Evolutionary conservation across 2,113 vertebrate species (phyloP).

Genomic region (Thunnus maccoyii): DNA sequence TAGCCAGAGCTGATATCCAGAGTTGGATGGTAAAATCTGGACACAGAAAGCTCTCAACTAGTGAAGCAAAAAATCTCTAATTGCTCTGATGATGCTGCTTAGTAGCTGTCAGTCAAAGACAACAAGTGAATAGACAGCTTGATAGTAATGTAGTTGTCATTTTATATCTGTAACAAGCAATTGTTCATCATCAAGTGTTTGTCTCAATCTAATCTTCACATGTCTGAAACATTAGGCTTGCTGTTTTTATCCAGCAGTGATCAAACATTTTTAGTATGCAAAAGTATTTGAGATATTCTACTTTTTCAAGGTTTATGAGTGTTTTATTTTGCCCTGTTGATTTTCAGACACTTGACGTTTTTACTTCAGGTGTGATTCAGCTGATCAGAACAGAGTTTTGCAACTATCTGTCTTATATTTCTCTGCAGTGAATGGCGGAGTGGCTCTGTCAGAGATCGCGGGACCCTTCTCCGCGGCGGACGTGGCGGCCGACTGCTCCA

Average conservation of each 20-base stretch:
- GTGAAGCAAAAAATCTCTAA: not conserved
- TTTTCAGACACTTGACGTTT: not conserved
- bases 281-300: too few species aligned
- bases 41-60: not conserved
- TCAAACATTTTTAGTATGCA: not conserved
- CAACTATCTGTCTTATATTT: not conserved
- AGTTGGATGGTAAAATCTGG: not conserved
- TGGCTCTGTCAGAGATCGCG: constrained; percentile 89
- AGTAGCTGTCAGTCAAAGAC: not conserved
- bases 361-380: not conserved
- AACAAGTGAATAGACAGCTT: not conserved
- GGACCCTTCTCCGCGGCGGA: constrained; percentile 92
- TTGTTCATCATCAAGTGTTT: too few species aligned
- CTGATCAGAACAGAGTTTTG: not conserved
- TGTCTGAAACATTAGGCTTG: not conserved
- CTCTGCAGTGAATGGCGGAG: constrained; percentile 84
- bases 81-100: not conserved
- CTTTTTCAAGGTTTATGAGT: not conserved
- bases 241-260: not conserved
- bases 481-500: constrained; percentile 88
- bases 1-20: not conserved
- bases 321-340: not conserved
- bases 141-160: not conserved
- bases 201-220: too few species aligned
- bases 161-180: not conserved